Conservation (phyloP, 2,797 vertebrate species). For the Eleutherodactylus coqui region DNA sequence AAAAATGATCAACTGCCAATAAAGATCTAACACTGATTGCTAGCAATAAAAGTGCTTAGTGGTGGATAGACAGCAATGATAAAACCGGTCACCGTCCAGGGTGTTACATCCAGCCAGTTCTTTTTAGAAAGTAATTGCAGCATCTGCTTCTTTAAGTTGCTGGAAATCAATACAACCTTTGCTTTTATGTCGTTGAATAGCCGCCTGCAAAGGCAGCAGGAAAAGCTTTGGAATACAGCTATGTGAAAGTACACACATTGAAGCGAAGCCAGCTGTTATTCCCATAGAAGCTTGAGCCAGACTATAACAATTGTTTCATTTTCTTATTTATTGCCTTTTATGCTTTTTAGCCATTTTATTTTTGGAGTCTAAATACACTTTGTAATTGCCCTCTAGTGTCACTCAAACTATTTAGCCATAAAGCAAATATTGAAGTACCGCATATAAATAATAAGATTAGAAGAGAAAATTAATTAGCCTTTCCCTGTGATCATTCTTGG, state of each 20-base stretch:
- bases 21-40: conserved; percentile 70
- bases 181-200: conserved; percentile 66
- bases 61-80: conserved; percentile 66
- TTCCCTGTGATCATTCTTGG: conserved; percentile 62
- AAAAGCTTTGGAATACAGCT: conserved; percentile 65
- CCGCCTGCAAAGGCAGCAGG: conserved; percentile 57
- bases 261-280: conserved; percentile 72
- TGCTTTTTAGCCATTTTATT: conserved; percentile 64
- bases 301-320: conserved; percentile 65
- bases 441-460: conserved; percentile 34
- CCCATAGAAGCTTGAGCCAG: conserved; percentile 68
- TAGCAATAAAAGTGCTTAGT: conserved; percentile 68
- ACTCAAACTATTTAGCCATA: conserved; percentile 72
- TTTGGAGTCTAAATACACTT: conserved; percentile 71
- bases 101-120: conserved; percentile 63
- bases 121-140: conserved; percentile 69
- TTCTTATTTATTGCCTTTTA: conserved; percentile 20
- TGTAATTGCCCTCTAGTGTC: conserved; percentile 78
- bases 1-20: conserved; percentile 68
- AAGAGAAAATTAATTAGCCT: conserved; percentile 74
- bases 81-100: conserved; percentile 65
- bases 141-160: conserved; percentile 70
- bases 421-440: background rate
- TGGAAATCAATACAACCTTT: conserved; percentile 65
- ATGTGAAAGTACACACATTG: conserved; percentile 63